Evolutionary conservation across 2,797 vertebrate species (phyloP).

Genomic region (Paguma larvata): DNA sequence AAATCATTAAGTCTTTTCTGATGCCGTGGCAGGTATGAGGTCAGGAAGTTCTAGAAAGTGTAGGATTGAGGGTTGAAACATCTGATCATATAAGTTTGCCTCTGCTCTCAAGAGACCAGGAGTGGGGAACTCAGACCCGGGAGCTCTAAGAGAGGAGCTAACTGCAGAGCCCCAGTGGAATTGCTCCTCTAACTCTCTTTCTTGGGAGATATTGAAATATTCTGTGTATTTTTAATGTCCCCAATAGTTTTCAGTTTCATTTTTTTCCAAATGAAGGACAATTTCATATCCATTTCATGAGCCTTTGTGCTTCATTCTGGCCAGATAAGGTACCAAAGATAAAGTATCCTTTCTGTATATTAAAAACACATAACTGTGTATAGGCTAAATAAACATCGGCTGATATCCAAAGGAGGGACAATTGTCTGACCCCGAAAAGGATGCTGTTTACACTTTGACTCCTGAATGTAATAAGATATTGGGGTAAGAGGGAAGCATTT

Average conservation of each 20-base stretch:
- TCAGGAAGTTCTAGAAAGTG: neutral
- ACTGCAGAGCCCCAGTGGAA: neutral
- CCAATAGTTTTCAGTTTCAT: neutral
- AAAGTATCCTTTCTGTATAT: neutral
- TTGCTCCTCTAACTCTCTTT: slow-evolving; percentile 24
- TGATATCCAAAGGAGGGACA: neutral
- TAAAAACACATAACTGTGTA: neutral
- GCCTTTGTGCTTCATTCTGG: neutral
- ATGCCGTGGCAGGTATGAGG: neutral
- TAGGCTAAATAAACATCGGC: neutral
- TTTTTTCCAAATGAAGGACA: slow-evolving; percentile 3
- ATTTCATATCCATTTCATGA: neutral
- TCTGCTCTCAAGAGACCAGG: slow-evolving; percentile 38
- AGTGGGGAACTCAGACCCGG: neutral
- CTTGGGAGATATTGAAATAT: neutral
- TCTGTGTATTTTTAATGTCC: slow-evolving; percentile 25
- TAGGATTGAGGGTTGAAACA: neutral
- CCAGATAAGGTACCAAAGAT: neutral
- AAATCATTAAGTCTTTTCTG: neutral
- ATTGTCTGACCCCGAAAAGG: neutral
- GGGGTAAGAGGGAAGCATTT: neutral
- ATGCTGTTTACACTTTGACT: neutral
- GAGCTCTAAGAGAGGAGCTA: neutral
- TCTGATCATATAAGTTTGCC: neutral
- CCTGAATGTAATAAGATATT: neutral